A percentile compares a stretch with the other conserved stretches of the same genome.
phyloP scores from a whole-genome alignment of 2,113 vertebrate species.

The Podarcis raffonei region DNA sequence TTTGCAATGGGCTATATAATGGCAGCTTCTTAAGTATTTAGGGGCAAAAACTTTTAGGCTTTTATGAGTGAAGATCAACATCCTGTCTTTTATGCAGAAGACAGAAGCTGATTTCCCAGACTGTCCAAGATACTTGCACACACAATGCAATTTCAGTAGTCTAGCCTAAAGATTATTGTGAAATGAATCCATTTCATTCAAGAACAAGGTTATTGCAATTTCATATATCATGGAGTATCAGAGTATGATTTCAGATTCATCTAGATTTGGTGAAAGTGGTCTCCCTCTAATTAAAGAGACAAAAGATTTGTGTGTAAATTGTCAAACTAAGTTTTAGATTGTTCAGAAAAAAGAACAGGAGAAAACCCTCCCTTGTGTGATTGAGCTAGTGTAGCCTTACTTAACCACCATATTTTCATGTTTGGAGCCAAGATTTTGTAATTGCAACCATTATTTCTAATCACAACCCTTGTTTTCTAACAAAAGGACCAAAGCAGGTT shows the following conservation, averaged over 20 bases:
- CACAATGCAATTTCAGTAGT: background rate
- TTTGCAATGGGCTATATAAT: background rate
- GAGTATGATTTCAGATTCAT: constrained; percentile 4
- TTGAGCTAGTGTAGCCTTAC: background rate
- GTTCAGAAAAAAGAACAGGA: background rate
- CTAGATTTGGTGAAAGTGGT: background rate
- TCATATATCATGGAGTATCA: constrained; percentile 25
- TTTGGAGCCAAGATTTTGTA: background rate
- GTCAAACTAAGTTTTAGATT: background rate
- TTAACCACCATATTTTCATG: background rate
- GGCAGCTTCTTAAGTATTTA: background rate
- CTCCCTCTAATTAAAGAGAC: constrained; percentile 18
- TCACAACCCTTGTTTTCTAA: background rate
- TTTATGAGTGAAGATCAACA: background rate
- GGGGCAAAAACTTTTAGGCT: background rate
- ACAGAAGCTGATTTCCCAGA: background rate
- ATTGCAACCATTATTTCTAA: background rate
- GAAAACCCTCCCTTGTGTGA: background rate
- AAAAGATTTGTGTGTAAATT: constrained; percentile 15
- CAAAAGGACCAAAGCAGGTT: background rate
- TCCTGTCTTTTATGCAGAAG: background rate
- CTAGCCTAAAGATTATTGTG: background rate
- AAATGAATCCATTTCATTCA: constrained; percentile 34
- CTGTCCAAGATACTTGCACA: background rate
- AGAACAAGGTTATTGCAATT: constrained; percentile 23